These are phyloP conservation scores for Notamacropus eugenii DNA, from an alignment of 2,797 vertebrate genomes.

Conservation along the genomic window DNA sequence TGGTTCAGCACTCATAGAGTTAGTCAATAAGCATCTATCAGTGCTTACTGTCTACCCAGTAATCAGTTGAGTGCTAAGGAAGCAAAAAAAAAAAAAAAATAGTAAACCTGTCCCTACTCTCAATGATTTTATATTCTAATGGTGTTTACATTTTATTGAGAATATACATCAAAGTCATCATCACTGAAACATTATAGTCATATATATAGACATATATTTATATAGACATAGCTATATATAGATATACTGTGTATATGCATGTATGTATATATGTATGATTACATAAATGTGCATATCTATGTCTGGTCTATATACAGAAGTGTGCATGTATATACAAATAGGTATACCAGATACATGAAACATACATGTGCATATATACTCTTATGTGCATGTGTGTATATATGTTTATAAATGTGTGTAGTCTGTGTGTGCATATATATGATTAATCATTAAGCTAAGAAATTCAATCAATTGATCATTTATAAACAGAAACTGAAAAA, in stretches of 20 bases:
- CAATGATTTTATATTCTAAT: neutral
- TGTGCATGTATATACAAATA: neutral
- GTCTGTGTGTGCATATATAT: neutral
- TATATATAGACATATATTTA: neutral
- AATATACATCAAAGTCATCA: neutral
- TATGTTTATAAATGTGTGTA: neutral
- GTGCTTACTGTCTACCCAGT: neutral
- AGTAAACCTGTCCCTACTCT: neutral
- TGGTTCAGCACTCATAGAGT: neutral
- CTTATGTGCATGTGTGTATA: too few relatives aligned
- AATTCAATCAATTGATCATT: constrained; percentile 55
- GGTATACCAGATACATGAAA: neutral
- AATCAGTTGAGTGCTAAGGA: neutral
- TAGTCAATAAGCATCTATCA: neutral
- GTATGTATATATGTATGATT: too few relatives aligned
- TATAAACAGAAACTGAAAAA: constrained; percentile 68
- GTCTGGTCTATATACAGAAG: neutral
- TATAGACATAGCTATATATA: neutral
- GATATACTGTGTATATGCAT: too few relatives aligned
- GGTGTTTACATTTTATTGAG: neutral
- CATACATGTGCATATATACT: neutral
- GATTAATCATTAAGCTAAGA: neutral
- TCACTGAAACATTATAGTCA: neutral
- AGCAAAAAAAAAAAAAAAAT: neutral
- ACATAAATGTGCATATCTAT: neutral